Evolutionary conservation across 23 tunicate genomes (phyloP).

Genomic region (Ascidia mentula): DNA sequence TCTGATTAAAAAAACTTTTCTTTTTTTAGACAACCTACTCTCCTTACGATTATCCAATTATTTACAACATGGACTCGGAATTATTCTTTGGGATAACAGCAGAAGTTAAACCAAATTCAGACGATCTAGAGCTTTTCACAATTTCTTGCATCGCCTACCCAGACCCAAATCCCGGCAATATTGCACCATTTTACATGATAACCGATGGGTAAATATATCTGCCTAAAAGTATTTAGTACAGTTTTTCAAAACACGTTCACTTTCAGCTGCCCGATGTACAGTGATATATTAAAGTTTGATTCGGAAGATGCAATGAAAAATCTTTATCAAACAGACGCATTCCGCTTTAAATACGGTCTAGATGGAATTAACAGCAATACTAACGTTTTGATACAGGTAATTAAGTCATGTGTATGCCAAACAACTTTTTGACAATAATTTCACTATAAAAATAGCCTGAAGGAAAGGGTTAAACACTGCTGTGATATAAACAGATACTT

Average conservation of each 20-base stretch:
- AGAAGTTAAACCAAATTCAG: neutral
- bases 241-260: neutral
- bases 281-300: neutral
- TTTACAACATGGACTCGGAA: neutral
- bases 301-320: neutral
- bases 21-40: neutral
- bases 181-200: neutral
- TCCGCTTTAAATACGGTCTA: slow-evolving; percentile 5
- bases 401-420: too few species aligned
- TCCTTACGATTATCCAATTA: neutral
- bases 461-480: neutral
- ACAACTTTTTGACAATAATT: too few species aligned
- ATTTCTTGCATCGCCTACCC: neutral
- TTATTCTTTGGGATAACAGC: neutral
- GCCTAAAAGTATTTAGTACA: neutral
- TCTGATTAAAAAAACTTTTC: too few species aligned
- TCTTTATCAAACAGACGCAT: neutral
- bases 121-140: neutral
- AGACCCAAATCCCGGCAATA: neutral
- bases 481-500: neutral
- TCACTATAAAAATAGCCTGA: neutral
- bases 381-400: neutral
- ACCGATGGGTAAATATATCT: neutral
- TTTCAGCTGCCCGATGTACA: neutral
- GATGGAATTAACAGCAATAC: neutral